Conservation (phyloP, 2,797 vertebrate species). For the Phalanger gymnotis region DNA sequence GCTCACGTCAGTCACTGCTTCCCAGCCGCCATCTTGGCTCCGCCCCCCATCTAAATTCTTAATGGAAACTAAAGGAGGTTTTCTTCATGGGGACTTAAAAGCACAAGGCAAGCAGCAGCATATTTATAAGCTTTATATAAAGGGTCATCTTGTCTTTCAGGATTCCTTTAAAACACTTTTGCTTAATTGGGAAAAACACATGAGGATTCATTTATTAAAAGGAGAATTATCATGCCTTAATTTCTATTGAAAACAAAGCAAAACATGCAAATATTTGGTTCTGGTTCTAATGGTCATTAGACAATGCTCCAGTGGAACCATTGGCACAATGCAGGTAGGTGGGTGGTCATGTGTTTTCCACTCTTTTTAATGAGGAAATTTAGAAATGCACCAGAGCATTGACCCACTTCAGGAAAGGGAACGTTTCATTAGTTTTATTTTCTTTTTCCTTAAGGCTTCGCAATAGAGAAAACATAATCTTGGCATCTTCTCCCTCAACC, state of each 20-base stretch:
- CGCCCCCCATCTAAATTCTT: slow-evolving; percentile 59
- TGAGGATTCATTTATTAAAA: slow-evolving; percentile 43
- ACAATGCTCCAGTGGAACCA: background rate
- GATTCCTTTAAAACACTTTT: slow-evolving; percentile 32
- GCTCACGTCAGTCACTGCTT: no score
- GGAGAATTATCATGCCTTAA: background rate
- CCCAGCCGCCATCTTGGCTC: no score
- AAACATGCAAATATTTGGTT: background rate
- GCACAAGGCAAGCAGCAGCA: slow-evolving; percentile 9
- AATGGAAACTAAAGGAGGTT: slow-evolving; percentile 32
- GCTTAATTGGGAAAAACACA: slow-evolving; percentile 3
- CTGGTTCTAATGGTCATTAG: background rate
- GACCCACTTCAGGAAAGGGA: slow-evolving; percentile 1
- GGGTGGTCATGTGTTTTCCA: background rate
- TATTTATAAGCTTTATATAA: background rate
- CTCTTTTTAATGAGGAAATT: slow-evolving; percentile 15
- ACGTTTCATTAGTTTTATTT: slow-evolving; percentile 11
- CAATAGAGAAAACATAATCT: background rate
- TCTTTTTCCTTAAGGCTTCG: background rate
- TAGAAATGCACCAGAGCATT: slow-evolving; percentile 12
- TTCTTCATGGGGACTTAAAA: slow-evolving; percentile 40
- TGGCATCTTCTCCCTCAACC: background rate
- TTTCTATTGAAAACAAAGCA: slow-evolving; percentile 18
- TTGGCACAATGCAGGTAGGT: background rate
- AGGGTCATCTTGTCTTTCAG: background rate